Evolutionary conservation across 2,113 vertebrate genomes (phyloP), one percentile per base, ranked within the genome.

Genomic region (Saguinus imperator): DNA sequence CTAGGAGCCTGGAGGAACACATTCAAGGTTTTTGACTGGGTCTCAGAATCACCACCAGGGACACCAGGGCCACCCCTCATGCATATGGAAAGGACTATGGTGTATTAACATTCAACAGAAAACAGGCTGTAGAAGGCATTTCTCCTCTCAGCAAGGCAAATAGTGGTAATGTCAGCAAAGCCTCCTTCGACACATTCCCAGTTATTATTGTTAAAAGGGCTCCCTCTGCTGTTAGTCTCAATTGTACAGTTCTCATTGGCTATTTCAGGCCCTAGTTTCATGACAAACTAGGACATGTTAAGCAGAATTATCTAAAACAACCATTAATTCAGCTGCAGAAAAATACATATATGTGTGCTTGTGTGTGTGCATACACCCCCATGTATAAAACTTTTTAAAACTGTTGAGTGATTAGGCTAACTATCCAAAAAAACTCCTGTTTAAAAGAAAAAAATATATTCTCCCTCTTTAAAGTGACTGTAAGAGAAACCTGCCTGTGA

Each of bases 111-210:
- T 18, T 5, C 81, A 52, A 29, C 1, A 40, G 29, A 40, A 68
- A 6, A 1, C 4, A 0, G 12, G 1, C 2, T 0, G 1, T 40
- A 2, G 68, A 10, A 21, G 50, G 18, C 35, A 4, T 2, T 16
- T n/a, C 50, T 18, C 55, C 70, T 32, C 11, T 8, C 10, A 21
- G 40, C 13, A 13, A 40, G 50, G 18, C n/a, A 2, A 8, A 1
- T 0, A 3, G 13, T 0, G 2, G 45, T 8, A 9, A 73, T 5
- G 40, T 25, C 14, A 0, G 20, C 1, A 11, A 16, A 5, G 40
- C n/a, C 50, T 27, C 0, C 0, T 8, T 3, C 50, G 9, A 1
- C 43, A 1, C 14, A 1, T 7, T 16, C 37, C 27, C 29, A 1
- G 35, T 8, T 2, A 2, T 0, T 12, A 37, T 21, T 16, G 16